A percentile compares a stretch with the other conserved stretches of the same genome.
Conservation (phyloP, 1,140 invertebrate species). For the Solenopsis fugax region DNA sequence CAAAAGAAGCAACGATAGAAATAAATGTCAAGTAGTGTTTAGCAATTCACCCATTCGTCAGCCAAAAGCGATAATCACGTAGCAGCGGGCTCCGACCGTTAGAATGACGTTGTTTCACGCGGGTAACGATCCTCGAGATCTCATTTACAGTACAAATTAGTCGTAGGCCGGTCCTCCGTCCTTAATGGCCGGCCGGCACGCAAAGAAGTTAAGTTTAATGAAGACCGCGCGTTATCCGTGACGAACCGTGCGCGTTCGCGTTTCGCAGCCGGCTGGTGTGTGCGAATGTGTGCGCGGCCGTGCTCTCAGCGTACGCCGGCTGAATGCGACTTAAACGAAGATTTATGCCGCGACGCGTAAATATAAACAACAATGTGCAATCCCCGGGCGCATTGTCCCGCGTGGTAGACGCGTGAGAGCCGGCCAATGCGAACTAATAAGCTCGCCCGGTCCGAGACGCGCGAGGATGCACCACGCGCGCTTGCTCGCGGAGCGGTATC, state of each 20-base stretch:
- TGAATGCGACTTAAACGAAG: conserved; percentile 86
- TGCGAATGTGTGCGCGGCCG: conserved; percentile 12
- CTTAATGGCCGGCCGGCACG: conserved; percentile 84
- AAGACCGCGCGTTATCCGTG: conserved; percentile 85
- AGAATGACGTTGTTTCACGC: conserved; percentile 68
- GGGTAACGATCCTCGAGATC: conserved; percentile 81
- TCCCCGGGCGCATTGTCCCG: conserved; percentile 82
- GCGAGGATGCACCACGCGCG: not conserved
- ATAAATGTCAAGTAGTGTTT: conserved; percentile 15
- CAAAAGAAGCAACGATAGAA: not conserved
- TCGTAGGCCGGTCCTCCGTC: conserved; percentile 81
- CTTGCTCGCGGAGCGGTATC: not conserved
- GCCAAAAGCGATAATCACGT: conserved; percentile 46
- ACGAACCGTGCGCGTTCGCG: conserved; percentile 77
- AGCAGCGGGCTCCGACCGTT: conserved; percentile 28
- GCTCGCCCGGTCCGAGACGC: conserved; percentile 28
- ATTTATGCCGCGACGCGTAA: conserved; percentile 85
- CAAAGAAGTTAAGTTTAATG: conserved; percentile 85
- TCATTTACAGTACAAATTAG: conserved; percentile 86
- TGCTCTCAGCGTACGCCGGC: conserved; percentile 50
- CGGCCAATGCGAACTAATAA: conserved; percentile 80
- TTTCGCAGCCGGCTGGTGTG: conserved; percentile 55
- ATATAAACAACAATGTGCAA: conserved; percentile 86
- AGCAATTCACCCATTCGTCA: conserved; percentile 29
- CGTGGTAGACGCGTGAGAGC: conserved; percentile 63